phyloP scores from a whole-genome alignment of 2,888 invertebrate genomes.

The Ctenicera cuprea region DNA sequence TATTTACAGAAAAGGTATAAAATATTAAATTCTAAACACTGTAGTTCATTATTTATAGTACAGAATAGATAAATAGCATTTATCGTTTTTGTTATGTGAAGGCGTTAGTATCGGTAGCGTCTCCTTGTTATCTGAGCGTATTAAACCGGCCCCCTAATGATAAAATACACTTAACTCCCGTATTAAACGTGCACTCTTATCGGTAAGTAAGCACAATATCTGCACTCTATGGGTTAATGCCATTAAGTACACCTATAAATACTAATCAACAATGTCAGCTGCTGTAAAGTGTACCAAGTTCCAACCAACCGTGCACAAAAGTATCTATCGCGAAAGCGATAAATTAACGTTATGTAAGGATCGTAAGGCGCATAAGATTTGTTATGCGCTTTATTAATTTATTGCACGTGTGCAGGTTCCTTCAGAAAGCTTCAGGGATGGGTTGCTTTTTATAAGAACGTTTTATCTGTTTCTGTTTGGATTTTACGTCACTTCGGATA shows the following conservation, averaged over 20 bases:
- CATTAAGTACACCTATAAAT: constrained; percentile 58
- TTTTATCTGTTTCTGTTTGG: constrained; percentile 31
- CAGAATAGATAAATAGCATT: no score
- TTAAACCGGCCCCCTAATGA: constrained; percentile 65
- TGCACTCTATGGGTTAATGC: constrained; percentile 56
- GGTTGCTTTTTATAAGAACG: constrained; percentile 25
- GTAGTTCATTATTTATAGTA: no score
- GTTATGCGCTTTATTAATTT: constrained; percentile 22
- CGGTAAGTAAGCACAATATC: constrained; percentile 57
- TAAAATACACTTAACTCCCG: constrained; percentile 66
- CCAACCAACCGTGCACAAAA: background rate
- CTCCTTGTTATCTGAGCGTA: constrained; percentile 54
- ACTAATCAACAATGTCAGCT: constrained; percentile 54
- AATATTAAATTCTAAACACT: no score
- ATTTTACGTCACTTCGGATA: constrained; percentile 46
- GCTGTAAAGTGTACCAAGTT: constrained; percentile 43
- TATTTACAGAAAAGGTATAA: no score
- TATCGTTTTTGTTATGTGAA: constrained; percentile 30
- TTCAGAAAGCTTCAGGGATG: constrained; percentile 1
- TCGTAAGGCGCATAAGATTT: constrained; percentile 1
- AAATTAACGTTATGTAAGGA: constrained; percentile 25
- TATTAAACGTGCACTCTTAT: constrained; percentile 53
- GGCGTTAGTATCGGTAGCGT: constrained; percentile 54
- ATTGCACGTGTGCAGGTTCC: constrained; percentile 21
- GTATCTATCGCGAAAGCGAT: constrained; percentile 5